Percentiles rank a stretch among this genome's conserved stretches.
phyloP scores from a whole-genome alignment of 1,140 invertebrate genomes.

The Caenorhabditis elegans region WBcel235 BX284606.5:2520501-2521000 shows the following conservation, averaged over 20 bases:
- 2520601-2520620: neutral
- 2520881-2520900: neutral
- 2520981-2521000: slow-evolving; percentile 8
- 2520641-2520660: neutral
- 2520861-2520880: neutral
- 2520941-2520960: neutral
- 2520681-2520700: neutral
- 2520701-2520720: slow-evolving; percentile 20
- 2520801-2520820: neutral
- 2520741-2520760: neutral
- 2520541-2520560: neutral
- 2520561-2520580: neutral
- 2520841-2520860: neutral
- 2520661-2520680: neutral
- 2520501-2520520: too few species aligned
- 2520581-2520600: neutral
- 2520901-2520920: neutral
- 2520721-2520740: neutral
- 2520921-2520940: neutral
- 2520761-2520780: neutral
- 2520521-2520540: neutral
- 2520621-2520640: slow-evolving; percentile 30
- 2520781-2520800: neutral
- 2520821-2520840: slow-evolving; percentile 25
- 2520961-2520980: neutral